Evolutionary conservation across 1,140 invertebrate genomes (phyloP).

Genomic region (Whitmania pigra): DNA sequence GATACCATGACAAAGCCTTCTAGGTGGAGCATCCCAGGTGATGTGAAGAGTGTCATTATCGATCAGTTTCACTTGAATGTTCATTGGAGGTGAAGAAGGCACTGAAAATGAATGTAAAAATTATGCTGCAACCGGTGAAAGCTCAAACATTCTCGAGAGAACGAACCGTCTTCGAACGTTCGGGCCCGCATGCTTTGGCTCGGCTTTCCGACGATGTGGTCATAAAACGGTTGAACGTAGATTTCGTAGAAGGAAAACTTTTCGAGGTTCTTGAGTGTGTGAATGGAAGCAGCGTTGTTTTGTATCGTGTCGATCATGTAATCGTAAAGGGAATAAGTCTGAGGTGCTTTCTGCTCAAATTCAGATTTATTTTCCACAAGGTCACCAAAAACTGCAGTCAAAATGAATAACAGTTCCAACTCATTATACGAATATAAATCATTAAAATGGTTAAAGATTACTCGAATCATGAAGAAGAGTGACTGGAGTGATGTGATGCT

Average conservation of each 20-base stretch:
- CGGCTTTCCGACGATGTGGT: constrained; percentile 66
- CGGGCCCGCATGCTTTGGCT: constrained; percentile 43
- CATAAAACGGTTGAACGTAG: constrained; percentile 44
- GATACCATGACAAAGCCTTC: constrained; percentile 64
- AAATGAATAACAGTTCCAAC: too few relatives aligned
- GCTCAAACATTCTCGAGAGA: too few relatives aligned
- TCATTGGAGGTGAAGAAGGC: constrained; percentile 63
- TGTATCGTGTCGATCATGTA: constrained; percentile 30
- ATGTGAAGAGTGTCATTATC: constrained; percentile 65
- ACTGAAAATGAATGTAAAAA: constrained; percentile 44
- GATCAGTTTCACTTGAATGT: constrained; percentile 65
- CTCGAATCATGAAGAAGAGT: too few relatives aligned
- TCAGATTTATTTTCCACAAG: too few relatives aligned
- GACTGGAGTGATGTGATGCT: too few relatives aligned
- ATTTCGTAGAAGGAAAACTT: constrained; percentile 75
- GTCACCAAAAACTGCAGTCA: too few relatives aligned
- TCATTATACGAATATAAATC: too few relatives aligned
- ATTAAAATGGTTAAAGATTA: too few relatives aligned
- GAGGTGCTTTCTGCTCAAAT: constrained; percentile 26
- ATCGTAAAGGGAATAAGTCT: constrained; percentile 18
- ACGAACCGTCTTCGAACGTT: constrained; percentile 44
- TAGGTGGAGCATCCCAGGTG: constrained; percentile 64
- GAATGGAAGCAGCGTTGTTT: constrained; percentile 40
- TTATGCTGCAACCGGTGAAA: background rate
- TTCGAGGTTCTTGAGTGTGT: constrained; percentile 58